These are phyloP conservation scores for Ommatoiulus sabulosus DNA, from an alignment of 2,888 invertebrate genomes.

Conservation along the genomic window DNA sequence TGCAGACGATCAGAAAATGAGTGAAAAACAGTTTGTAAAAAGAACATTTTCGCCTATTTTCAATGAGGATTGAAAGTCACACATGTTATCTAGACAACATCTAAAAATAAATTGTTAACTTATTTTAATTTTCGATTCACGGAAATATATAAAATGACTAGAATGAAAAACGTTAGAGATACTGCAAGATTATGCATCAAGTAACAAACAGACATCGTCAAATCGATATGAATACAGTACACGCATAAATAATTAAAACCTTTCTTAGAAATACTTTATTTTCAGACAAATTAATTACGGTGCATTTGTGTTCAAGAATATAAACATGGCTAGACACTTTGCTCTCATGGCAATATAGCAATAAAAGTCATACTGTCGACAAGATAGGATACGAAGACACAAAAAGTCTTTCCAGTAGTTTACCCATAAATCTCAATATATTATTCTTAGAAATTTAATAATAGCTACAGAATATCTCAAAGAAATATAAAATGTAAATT, in stretches of 20 bases:
- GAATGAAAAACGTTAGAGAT: not conserved
- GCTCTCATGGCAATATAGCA: not conserved
- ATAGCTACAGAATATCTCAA: not conserved
- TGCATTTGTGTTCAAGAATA: not conserved
- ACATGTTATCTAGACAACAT: too few relatives aligned
- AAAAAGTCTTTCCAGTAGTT: not conserved
- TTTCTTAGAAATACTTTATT: not conserved
- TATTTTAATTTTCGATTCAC: too few relatives aligned
- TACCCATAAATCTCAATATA: not conserved
- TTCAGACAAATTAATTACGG: conserved; percentile 32
- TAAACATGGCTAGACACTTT: not conserved
- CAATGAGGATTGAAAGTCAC: too few relatives aligned
- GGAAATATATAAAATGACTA: too few relatives aligned
- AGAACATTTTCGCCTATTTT: too few relatives aligned
- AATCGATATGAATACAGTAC: not conserved
- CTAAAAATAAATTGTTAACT: too few relatives aligned
- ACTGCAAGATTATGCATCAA: not conserved
- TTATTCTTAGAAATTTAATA: not conserved
- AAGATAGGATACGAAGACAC: not conserved
- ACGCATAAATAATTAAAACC: not conserved
- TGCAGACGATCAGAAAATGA: too few relatives aligned
- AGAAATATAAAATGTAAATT: not conserved
- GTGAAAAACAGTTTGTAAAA: too few relatives aligned
- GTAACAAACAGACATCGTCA: not conserved
- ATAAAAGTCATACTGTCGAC: not conserved